These are phyloP conservation scores for Pinctada fucata DNA, from an alignment of 2,888 invertebrate genomes.

Conservation along the genomic window DNA sequence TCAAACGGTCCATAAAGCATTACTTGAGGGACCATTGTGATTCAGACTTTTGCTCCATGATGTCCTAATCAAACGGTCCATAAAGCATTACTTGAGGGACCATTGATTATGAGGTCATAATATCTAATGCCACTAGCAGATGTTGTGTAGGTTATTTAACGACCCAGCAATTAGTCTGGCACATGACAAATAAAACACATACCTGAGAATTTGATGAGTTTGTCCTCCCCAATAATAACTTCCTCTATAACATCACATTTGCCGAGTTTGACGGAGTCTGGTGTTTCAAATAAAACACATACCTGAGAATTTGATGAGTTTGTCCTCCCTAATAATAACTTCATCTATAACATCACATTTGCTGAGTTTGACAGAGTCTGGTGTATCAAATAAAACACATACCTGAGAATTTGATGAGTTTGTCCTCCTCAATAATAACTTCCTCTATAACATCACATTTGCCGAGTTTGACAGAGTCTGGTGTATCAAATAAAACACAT, in stretches of 20 bases:
- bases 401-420: conserved; percentile 92
- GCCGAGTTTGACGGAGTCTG: conserved; percentile 93
- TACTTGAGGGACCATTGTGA: no score
- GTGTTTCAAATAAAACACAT: conserved; percentile 82
- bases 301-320: conserved; percentile 92
- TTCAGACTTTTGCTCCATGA: no score
- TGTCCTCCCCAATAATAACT: conserved; percentile 99
- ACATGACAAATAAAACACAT: conserved; percentile 15
- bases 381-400: conserved; percentile 87
- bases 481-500: conserved; percentile 87
- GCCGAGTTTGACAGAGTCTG: conserved; percentile 93
- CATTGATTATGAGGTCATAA: no score
- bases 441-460: conserved; percentile 97
- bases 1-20: no score
- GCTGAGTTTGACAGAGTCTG: conserved; percentile 93
- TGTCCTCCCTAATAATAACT: conserved; percentile 99
- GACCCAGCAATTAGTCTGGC: no score
- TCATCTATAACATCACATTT: conserved; percentile 97
- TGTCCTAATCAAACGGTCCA: no score
- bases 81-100: no score
- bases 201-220: conserved; percentile 92
- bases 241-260: conserved; percentile 97
- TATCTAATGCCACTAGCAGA: no score
- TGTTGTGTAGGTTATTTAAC: no score
- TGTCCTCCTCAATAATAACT: conserved; percentile 99